These are phyloP conservation scores for Meriones unguiculatus DNA, from an alignment of 2,113 vertebrate genomes.

Conservation along the genomic window DNA sequence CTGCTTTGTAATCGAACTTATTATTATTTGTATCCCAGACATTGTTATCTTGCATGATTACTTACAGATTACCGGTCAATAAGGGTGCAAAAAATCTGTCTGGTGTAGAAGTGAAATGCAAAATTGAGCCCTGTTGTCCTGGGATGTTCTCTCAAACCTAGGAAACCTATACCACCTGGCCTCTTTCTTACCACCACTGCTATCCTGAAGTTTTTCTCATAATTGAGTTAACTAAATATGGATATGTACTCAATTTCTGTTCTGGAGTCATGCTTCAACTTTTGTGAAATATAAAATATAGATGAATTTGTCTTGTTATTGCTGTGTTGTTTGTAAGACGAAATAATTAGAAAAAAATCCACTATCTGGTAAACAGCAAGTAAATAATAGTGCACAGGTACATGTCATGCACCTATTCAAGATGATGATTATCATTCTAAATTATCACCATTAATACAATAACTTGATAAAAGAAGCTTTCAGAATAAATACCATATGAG, in stretches of 20 bases:
- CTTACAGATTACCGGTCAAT: not conserved
- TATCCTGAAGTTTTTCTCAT: not conserved
- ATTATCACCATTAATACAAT: not conserved
- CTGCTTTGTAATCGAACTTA: not conserved
- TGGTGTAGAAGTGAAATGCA: not conserved
- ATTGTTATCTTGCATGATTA: not conserved
- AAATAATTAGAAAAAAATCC: not conserved
- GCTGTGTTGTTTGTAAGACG: not conserved
- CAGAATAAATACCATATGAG: not conserved
- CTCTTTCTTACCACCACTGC: not conserved
- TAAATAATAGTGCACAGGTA: not conserved
- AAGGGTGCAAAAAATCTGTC: not conserved
- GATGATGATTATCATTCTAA: not conserved
- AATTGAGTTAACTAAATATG: not conserved
- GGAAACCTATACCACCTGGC: not conserved
- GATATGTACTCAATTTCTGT: not conserved
- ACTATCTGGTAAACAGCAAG: not conserved
- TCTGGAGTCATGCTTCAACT: not conserved
- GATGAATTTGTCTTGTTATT: not conserved
- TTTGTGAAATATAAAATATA: not conserved
- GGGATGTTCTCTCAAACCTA: not conserved
- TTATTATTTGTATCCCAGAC: not conserved
- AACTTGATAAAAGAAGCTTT: not conserved
- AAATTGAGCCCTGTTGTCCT: not conserved
- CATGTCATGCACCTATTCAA: not conserved